Conservation (phyloP, 2,888 invertebrate species). For the Hypomecis atomaria region DNA sequence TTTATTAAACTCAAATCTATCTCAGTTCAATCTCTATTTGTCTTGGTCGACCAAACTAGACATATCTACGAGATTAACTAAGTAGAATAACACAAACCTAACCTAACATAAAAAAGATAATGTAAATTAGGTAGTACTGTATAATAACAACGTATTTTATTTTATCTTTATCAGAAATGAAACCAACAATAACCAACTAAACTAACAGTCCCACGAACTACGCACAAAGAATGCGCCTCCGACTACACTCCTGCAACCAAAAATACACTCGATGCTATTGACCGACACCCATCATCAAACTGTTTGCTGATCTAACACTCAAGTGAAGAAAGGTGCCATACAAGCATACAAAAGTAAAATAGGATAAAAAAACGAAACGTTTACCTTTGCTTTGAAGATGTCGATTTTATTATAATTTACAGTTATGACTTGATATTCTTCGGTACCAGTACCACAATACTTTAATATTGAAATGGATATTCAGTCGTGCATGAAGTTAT, state of each 20-base stretch:
- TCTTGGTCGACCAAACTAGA: no score
- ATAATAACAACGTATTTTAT: not conserved
- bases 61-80: no score
- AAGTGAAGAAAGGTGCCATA: slow-evolving; percentile 29
- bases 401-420: slow-evolving; percentile 31
- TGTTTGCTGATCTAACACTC: slow-evolving; percentile 45
- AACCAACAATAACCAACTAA: not conserved
- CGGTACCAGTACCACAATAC: slow-evolving; percentile 15
- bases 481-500: slow-evolving; percentile 32
- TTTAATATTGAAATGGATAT: slow-evolving; percentile 27
- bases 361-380: slow-evolving; percentile 28
- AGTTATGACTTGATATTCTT: slow-evolving; percentile 24
- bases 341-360: slow-evolving; percentile 22
- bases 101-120: no score
- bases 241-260: slow-evolving; percentile 14
- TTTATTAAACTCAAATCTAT: no score
- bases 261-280: slow-evolving; percentile 41
- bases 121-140: no score
- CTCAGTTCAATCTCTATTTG: no score
- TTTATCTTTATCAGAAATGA: not conserved
- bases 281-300: slow-evolving; percentile 38
- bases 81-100: no score
- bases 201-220: not conserved
- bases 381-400: slow-evolving; percentile 24
- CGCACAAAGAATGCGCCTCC: slow-evolving; percentile 7